Evolutionary conservation across 2,113 vertebrate species (phyloP).

Genomic region (Equus przewalskii): DNA sequence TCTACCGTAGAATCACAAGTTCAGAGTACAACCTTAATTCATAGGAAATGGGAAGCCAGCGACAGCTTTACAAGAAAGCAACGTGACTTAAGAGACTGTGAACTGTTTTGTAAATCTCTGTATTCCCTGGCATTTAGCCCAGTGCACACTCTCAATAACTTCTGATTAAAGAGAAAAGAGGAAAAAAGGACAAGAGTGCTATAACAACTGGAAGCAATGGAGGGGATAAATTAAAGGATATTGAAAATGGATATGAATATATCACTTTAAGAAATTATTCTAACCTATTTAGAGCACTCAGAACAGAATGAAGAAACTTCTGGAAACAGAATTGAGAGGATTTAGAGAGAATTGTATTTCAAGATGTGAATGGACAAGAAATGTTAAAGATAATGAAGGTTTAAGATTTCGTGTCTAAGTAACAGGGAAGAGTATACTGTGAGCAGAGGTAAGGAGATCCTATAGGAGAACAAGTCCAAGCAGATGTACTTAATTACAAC

Average conservation of each 20-base stretch:
- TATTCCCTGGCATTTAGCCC: background rate
- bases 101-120: constrained; percentile 15
- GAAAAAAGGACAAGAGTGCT: background rate
- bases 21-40: constrained; percentile 2
- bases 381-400: background rate
- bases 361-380: background rate
- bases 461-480: background rate
- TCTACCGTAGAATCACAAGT: background rate
- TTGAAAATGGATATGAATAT: background rate
- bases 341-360: background rate
- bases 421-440: background rate
- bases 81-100: background rate
- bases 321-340: background rate
- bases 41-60: background rate
- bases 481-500: background rate
- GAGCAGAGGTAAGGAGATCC: background rate
- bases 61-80: background rate
- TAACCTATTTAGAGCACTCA: background rate
- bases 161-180: background rate
- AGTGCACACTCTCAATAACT: background rate
- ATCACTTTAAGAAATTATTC: background rate
- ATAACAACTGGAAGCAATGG: background rate
- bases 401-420: background rate
- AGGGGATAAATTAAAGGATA: background rate
- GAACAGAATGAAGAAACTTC: background rate